A percentile compares a stretch with the other conserved stretches of the same genome.
Evolutionary conservation across 2,797 vertebrate species (phyloP).

Genomic region (Poecilia wingei): DNA sequence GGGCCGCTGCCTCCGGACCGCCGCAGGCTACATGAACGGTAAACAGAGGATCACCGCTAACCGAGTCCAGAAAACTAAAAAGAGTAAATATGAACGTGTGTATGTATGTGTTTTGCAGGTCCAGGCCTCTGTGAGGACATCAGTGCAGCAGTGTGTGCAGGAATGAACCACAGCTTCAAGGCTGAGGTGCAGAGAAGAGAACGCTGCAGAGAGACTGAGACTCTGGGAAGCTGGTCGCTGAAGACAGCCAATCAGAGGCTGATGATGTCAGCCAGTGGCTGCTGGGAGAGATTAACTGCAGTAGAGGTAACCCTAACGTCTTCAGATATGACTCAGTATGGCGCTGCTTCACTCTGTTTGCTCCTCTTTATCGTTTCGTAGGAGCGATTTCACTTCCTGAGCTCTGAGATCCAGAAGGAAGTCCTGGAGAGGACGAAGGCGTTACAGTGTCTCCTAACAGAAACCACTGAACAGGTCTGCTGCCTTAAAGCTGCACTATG

Average conservation of each 20-base stretch:
- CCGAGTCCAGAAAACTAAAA: neutral
- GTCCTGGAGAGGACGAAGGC: slow-evolving; percentile 78
- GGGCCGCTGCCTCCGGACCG: slow-evolving; percentile 77
- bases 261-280: slow-evolving; percentile 74
- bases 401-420: slow-evolving; percentile 69
- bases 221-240: slow-evolving; percentile 70
- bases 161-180: slow-evolving; percentile 52
- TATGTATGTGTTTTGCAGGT: slow-evolving; percentile 37
- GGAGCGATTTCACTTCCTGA: slow-evolving; percentile 74
- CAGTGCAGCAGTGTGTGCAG: slow-evolving; percentile 71
- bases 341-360: neutral
- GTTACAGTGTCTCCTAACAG: slow-evolving; percentile 70
- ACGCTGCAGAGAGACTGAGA: slow-evolving; percentile 49
- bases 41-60: slow-evolving; percentile 12
- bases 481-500: neutral
- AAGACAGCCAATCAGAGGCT: slow-evolving; percentile 78
- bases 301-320: slow-evolving; percentile 72
- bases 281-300: slow-evolving; percentile 71
- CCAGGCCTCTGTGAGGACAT: slow-evolving; percentile 75
- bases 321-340: neutral
- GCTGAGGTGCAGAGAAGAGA: slow-evolving; percentile 70
- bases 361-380: slow-evolving; percentile 50
- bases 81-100: neutral
- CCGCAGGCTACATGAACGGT: slow-evolving; percentile 79
- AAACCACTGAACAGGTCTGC: slow-evolving; percentile 78